Evolutionary conservation across 2,888 invertebrate species (phyloP), one percentile per base, ranked within the genome.

Genomic region (Heteropelma amictum): DNA sequence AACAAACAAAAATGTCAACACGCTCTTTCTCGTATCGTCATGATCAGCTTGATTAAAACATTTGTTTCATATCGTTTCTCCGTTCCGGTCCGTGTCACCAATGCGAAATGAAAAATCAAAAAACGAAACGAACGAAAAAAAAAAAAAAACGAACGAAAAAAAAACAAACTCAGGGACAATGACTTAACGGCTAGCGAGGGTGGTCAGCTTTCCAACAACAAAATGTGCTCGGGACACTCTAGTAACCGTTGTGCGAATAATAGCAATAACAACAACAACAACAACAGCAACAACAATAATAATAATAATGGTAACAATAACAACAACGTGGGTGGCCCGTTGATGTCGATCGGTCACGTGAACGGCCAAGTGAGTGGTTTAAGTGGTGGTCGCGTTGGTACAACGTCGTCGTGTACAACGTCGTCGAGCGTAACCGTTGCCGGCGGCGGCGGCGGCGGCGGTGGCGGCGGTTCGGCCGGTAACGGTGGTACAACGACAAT

Each of bases 261-360:
- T 85, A 86, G 83, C 85, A 86, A 83, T 84, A 83, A 82, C 84
- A 83, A 82, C 82, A 83, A 81, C 81, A 91, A 83, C 82, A 88
- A 87, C 79, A 88, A 87, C 85, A 87, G 88, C 85, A 89, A 88
- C 86, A 89, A 87, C 86, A 86, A 82, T 85, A 86, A 83, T 84
- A 83, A 82, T 84, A 83, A 82, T 82, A 83, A 81, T 81, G 91
- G 83, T 82, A 88, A 87, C 79, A 88, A 87, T 86, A 87, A 88
- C 85, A 89, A 88, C 86, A 89, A 87, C 86, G 91, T 94, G 78
- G 94, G 94, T 78, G 94, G 94, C 6, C 95, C 95, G 19, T 89
- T 94, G 78, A 94, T 95, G 94, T 92, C 94, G 63, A 90, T 92
- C 80, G 93, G 92, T 79, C 91, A 94, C 77, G 92, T 93, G 79